Base-by-base conservation (phyloP, 2,888 invertebrate species). In the Harpalus rubripes region DNA sequence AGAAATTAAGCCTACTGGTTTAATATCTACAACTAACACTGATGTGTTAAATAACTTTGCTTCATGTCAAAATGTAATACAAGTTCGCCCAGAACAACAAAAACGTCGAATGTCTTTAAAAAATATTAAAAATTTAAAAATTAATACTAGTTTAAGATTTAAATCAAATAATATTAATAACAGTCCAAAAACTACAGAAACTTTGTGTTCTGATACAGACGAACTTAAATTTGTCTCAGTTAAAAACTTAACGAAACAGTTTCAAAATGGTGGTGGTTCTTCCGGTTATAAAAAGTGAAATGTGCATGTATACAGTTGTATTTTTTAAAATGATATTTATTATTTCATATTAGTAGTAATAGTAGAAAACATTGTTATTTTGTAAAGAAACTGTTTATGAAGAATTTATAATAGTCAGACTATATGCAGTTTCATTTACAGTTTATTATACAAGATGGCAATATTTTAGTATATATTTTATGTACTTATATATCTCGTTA, bases 11-110 rank as follows among this genome's bases (percentile, higher is more conserved):
- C 93, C 93, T 84, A 91, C 93, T 80, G 93, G 93, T 86, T 91
- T 95, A 84, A 92, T 94, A 3, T 95, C 93, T 0, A 95, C 95
- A 2, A 95, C 95, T 59, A 95, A 95, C 89, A 92, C 92, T 86
- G 91, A 92, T 86, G 92, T 91, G 78, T 92, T 93, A 86, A 91
- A 90, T 87, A 91, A 91, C 56, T 78, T 78, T 18, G 84, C 84
- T 4, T 78, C 80, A 39, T 85, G 80, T 72, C 79, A 68, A 39
- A 85, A 85, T 41, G 68, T 80, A 22, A 39, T 68, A 16, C 65
- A 26, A 16, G 80, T 85, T 39, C 15, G 58, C 76, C 63, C 63
- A 26, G 82, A 80, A 74, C 56, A 26, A 15, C 82, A 52, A 4
- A 85, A 85, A 65, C 72, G 86, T 39, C 85, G 88, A 81, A 84